Percentiles rank a stretch among this genome's conserved stretches.
These are phyloP conservation scores for Drosophila biarmipes DNA, from an alignment of 1,140 invertebrate species.

Conservation along the genomic window DNA sequence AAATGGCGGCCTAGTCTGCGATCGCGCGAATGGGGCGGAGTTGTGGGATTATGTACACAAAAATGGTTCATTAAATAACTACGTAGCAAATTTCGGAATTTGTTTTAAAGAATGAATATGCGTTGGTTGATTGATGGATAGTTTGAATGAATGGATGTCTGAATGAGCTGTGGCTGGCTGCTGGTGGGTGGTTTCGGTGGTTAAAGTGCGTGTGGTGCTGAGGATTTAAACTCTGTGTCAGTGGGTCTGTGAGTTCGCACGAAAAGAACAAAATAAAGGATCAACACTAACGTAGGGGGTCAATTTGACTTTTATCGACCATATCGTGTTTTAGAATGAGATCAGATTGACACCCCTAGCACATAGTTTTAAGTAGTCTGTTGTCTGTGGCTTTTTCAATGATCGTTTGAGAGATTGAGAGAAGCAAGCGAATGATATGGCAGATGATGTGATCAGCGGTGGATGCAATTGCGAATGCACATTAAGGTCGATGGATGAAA, in stretches of 20 bases:
- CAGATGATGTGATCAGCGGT: constrained; percentile 38
- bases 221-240: constrained; percentile 19
- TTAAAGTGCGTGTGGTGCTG: constrained; percentile 20
- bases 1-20: constrained; percentile 84
- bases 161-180: constrained; percentile 18
- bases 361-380: constrained; percentile 5
- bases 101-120: constrained; percentile 48
- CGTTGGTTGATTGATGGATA: constrained; percentile 43
- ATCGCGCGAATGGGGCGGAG: constrained; percentile 78
- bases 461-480: constrained; percentile 22
- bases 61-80: constrained; percentile 83
- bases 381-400: constrained; percentile 20
- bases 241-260: constrained; percentile 8
- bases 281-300: neutral
- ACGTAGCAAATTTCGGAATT: constrained; percentile 80
- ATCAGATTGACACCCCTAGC: neutral
- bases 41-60: constrained; percentile 83
- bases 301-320: constrained; percentile 2
- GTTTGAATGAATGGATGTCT: constrained; percentile 17
- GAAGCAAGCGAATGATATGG: constrained; percentile 42
- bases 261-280: constrained; percentile 11
- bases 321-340: neutral
- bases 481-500: constrained; percentile 54
- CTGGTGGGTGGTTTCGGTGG: neutral
- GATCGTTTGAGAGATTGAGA: constrained; percentile 18